These are phyloP conservation scores for Cotesia chilonis DNA, from an alignment of 1,140 invertebrate genomes.

Conservation along the genomic window DNA sequence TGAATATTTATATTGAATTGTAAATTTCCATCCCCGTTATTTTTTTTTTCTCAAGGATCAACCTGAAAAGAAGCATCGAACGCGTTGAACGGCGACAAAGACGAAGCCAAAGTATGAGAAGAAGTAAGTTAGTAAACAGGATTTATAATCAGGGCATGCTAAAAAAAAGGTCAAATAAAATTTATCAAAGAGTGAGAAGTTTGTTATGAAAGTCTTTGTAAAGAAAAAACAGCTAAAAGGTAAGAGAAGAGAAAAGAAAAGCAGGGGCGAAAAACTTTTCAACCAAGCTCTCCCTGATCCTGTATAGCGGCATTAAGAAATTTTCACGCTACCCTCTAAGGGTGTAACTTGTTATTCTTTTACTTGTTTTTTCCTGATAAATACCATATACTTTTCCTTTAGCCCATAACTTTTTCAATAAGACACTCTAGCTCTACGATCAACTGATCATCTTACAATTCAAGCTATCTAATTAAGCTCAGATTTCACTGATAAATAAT, in stretches of 20 bases:
- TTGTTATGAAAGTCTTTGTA: constrained; percentile 33
- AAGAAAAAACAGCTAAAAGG: not conserved
- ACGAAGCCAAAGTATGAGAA: constrained; percentile 4
- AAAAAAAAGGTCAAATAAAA: not conserved
- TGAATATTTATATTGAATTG: too few relatives aligned
- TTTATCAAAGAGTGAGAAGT: constrained; percentile 35
- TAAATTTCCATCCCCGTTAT: too few relatives aligned
- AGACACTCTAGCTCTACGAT: constrained; percentile 4
- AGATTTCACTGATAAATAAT: too few relatives aligned
- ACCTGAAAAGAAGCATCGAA: too few relatives aligned
- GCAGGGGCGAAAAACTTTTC: constrained; percentile 20
- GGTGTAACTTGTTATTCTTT: too few relatives aligned
- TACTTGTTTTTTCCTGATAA: constrained; percentile 22
- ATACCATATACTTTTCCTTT: constrained; percentile 23
- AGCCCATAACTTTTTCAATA: constrained; percentile 34
- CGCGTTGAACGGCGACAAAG: not conserved
- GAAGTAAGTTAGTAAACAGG: constrained; percentile 32
- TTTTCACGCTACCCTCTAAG: constrained; percentile 30
- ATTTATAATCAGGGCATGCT: constrained; percentile 36
- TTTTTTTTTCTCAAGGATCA: too few relatives aligned
- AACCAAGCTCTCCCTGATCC: constrained; percentile 13
- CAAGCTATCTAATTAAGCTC: too few relatives aligned
- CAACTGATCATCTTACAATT: constrained; percentile 23
- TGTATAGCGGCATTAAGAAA: constrained; percentile 26
- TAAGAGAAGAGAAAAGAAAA: not conserved